A percentile compares a stretch with the other conserved stretches of the same genome.
phyloP scores from a whole-genome alignment of 1,140 invertebrate species.

The Theocolax elegans region DNA sequence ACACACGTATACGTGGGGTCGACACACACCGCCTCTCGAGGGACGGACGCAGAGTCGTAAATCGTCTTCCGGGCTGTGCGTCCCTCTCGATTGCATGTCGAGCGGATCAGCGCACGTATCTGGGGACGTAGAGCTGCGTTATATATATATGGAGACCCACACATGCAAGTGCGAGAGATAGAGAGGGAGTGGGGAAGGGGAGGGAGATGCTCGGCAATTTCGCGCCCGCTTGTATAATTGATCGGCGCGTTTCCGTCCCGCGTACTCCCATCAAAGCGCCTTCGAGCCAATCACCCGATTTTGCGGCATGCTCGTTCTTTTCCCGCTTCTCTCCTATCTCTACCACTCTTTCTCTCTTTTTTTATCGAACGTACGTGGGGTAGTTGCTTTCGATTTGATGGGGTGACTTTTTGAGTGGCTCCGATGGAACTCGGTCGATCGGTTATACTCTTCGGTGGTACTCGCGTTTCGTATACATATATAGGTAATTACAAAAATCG shows the following conservation, averaged over 20 bases:
- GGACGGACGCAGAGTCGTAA: conserved; percentile 46
- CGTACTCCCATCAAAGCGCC: not conserved
- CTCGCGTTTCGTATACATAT: too few relatives aligned
- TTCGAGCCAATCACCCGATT: not conserved
- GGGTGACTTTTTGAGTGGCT: too few relatives aligned
- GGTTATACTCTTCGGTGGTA: too few relatives aligned
- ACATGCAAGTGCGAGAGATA: not conserved
- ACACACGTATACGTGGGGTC: too few relatives aligned
- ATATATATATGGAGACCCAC: not conserved
- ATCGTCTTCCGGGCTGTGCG: conserved; percentile 49
- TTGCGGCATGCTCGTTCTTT: not conserved
- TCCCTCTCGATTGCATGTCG: conserved; percentile 51
- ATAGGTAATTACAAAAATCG: too few relatives aligned
- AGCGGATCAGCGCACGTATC: conserved; percentile 45
- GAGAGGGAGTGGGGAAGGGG: too few relatives aligned
- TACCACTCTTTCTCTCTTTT: not conserved
- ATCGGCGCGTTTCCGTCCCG: conserved; percentile 3
- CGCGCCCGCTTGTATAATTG: conserved; percentile 35
- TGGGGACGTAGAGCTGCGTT: conserved; percentile 8
- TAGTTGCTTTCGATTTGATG: too few relatives aligned
- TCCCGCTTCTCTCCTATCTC: not conserved
- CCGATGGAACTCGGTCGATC: too few relatives aligned
- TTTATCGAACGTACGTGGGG: not conserved
- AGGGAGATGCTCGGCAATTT: conserved; percentile 23
- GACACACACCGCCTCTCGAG: too few relatives aligned